phyloP scores from a whole-genome alignment of 1,140 invertebrate genomes.

The Lepidotrigona ventralis region DNA sequence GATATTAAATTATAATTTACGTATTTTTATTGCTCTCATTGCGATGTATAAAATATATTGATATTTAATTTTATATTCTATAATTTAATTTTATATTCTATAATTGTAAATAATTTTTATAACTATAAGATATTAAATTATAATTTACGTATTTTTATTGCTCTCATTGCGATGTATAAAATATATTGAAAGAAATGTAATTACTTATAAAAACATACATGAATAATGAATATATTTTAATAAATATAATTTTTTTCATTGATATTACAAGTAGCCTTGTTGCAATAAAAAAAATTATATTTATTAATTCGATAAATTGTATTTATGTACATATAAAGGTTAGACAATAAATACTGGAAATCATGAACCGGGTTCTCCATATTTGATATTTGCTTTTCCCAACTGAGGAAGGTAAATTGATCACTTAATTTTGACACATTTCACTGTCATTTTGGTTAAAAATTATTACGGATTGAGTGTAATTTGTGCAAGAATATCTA shows the following conservation, averaged over 20 bases:
- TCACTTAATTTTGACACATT: constrained; percentile 6
- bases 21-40: background rate
- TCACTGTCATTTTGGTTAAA: background rate
- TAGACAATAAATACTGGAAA: constrained; percentile 11
- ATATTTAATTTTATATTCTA: no score
- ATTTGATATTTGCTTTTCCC: constrained; percentile 58
- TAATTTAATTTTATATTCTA: background rate
- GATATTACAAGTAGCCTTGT: background rate
- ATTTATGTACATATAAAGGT: constrained; percentile 1
- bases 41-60: background rate
- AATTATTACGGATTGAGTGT: constrained; percentile 9
- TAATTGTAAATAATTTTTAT: constrained; percentile 25
- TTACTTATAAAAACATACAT: background rate
- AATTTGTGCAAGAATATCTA: constrained; percentile 11
- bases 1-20: background rate
- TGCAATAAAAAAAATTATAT: background rate
- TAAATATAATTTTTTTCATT: background rate
- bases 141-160: background rate
- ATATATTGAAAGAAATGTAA: background rate
- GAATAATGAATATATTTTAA: background rate
- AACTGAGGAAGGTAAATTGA: constrained; percentile 1
- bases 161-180: background rate
- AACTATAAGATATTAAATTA: background rate
- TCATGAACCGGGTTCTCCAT: constrained; percentile 59
- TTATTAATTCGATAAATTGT: background rate